phyloP scores from a whole-genome alignment of 2,113 vertebrate genomes.

The Arothron firmamentum region DNA sequence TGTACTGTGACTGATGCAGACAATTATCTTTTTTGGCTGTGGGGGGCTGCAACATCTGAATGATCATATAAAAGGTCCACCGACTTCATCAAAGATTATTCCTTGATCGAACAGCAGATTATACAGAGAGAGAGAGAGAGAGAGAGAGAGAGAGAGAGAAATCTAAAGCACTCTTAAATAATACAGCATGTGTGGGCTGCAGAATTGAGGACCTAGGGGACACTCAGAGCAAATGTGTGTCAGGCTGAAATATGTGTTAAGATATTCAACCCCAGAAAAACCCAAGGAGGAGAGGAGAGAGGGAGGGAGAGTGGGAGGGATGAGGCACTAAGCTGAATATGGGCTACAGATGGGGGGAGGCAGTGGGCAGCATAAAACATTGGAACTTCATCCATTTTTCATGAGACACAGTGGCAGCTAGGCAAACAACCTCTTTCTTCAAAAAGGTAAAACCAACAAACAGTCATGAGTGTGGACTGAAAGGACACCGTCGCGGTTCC shows the following conservation, averaged over 20 bases:
- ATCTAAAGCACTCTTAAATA: slow-evolving; percentile 58
- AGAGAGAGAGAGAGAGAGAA: background rate
- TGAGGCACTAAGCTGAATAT: slow-evolving; percentile 52
- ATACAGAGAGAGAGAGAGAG: background rate
- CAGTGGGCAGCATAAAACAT: slow-evolving; percentile 52
- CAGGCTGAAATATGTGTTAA: slow-evolving; percentile 71
- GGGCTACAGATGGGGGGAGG: slow-evolving; percentile 52
- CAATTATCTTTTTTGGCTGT: too few species aligned
- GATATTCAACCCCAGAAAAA: slow-evolving; percentile 64
- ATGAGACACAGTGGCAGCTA: slow-evolving; percentile 66
- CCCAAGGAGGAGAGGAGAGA: slow-evolving; percentile 1
- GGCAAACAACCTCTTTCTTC: slow-evolving; percentile 68
- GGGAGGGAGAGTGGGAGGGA: background rate
- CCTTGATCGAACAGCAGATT: slow-evolving; percentile 32
- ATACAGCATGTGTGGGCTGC: slow-evolving; percentile 62
- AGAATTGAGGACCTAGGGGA: slow-evolving; percentile 59
- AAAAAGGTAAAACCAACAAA: slow-evolving; percentile 8
- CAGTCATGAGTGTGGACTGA: too few species aligned
- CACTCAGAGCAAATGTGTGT: slow-evolving; percentile 64
- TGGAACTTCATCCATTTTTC: slow-evolving; percentile 74
- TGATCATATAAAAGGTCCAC: slow-evolving; percentile 20
- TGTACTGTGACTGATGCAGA: too few species aligned
- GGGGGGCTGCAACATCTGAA: slow-evolving; percentile 14
- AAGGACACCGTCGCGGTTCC: too few species aligned
- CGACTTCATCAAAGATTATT: slow-evolving; percentile 21